phyloP scores from a whole-genome alignment of 2,113 vertebrate genomes.

The Zingel zingel region DNA sequence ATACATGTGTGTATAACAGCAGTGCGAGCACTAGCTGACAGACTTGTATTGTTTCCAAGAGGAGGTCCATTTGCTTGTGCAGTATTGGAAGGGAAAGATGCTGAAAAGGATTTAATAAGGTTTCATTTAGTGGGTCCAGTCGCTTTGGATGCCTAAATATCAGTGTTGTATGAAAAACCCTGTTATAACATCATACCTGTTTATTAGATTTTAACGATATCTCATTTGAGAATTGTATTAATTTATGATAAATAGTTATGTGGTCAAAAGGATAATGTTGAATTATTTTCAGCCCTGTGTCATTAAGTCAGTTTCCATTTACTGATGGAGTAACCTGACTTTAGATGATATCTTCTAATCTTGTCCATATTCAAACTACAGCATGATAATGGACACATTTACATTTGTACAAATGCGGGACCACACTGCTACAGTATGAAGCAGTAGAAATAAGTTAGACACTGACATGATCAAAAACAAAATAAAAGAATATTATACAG shows the following conservation, averaged over 20 bases:
- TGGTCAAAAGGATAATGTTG: not conserved
- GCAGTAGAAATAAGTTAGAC: not conserved
- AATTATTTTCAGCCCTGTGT: not conserved
- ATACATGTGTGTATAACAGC: not conserved
- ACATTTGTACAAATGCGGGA: not conserved
- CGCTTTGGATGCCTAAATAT: not conserved
- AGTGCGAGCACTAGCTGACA: not conserved
- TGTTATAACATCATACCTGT: not conserved
- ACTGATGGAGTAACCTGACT: not conserved
- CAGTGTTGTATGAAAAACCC: not conserved
- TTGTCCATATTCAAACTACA: conserved; percentile 18
- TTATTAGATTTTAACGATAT: not conserved
- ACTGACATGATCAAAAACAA: not conserved
- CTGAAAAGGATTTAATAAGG: not conserved
- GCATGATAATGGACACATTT: not conserved
- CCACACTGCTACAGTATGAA: not conserved
- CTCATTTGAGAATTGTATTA: not conserved
- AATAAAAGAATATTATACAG: not conserved
- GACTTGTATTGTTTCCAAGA: not conserved
- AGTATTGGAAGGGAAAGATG: too few relatives aligned
- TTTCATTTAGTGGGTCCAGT: not conserved
- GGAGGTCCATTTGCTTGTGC: not conserved
- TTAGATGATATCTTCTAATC: conserved; percentile 1
- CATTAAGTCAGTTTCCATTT: not conserved
- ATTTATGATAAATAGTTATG: not conserved